Conservation (phyloP, 2,888 invertebrate species). For the Trimorus sp. region DNA sequence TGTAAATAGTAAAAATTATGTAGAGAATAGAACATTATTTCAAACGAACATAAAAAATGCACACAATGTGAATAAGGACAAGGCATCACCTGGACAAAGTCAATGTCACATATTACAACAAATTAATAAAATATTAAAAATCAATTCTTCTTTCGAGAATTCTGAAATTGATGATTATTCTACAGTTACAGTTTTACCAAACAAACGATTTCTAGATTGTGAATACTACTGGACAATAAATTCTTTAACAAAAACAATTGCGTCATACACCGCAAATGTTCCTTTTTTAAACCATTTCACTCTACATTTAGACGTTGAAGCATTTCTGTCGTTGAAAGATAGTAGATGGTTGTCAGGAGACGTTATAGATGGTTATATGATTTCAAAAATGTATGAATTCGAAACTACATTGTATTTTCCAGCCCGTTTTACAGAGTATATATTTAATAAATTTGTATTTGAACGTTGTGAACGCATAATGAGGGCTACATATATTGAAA, state of each 20-base stretch:
- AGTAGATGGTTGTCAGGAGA: not conserved
- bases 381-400: not conserved
- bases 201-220: not conserved
- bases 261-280: not conserved
- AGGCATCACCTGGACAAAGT: too few relatives aligned
- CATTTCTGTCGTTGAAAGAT: not conserved
- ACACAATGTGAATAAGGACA: too few relatives aligned
- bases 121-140: not conserved
- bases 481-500: not conserved
- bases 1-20: not conserved
- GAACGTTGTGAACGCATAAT: not conserved
- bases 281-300: not conserved
- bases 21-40: not conserved
- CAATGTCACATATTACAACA: not conserved
- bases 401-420: not conserved
- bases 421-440: not conserved
- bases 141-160: too few relatives aligned
- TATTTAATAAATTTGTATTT: not conserved
- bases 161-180: too few relatives aligned
- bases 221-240: conserved; percentile 1
- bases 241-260: not conserved
- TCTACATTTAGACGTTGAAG: not conserved
- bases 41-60: too few relatives aligned
- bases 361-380: not conserved
- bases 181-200: not conserved